phyloP scores from a whole-genome alignment of 2,888 invertebrate species.

The Falcaria lacertinaria region DNA sequence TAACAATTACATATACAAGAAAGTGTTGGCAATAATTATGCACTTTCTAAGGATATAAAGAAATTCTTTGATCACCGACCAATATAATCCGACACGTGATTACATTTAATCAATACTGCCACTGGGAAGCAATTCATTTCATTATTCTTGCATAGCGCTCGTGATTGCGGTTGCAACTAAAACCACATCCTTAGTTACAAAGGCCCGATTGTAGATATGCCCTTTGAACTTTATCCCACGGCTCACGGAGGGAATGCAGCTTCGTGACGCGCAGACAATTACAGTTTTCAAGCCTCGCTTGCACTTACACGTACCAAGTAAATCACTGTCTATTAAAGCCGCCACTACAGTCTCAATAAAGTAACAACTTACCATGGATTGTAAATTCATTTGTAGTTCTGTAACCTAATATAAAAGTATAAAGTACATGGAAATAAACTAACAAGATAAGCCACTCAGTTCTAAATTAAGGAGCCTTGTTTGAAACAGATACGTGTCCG shows the following conservation, averaged over 20 bases:
- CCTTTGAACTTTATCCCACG: slow-evolving; percentile 61
- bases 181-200: slow-evolving; percentile 39
- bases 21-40: background rate
- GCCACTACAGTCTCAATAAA: slow-evolving; percentile 28
- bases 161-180: slow-evolving; percentile 30
- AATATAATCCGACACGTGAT: slow-evolving; percentile 9
- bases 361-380: slow-evolving; percentile 9
- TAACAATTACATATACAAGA: background rate
- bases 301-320: slow-evolving; percentile 34
- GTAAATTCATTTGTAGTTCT: background rate
- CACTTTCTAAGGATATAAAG: background rate
- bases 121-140: slow-evolving; percentile 30
- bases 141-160: slow-evolving; percentile 35
- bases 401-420: background rate
- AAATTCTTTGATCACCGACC: background rate
- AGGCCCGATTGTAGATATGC: slow-evolving; percentile 43
- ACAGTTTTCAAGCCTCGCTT: slow-evolving; percentile 43
- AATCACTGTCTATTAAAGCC: slow-evolving; percentile 44
- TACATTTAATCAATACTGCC: slow-evolving; percentile 26
- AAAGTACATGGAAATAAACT: background rate
- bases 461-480: slow-evolving; percentile 27
- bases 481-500: slow-evolving; percentile 46
- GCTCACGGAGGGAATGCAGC: slow-evolving; percentile 16
- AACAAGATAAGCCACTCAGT: slow-evolving; percentile 22
- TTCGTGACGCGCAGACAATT: slow-evolving; percentile 58